Evolutionary conservation across 2,797 vertebrate genomes (phyloP), one percentile per base, ranked within the genome.

Genomic region (Semotilus atromaculatus): DNA sequence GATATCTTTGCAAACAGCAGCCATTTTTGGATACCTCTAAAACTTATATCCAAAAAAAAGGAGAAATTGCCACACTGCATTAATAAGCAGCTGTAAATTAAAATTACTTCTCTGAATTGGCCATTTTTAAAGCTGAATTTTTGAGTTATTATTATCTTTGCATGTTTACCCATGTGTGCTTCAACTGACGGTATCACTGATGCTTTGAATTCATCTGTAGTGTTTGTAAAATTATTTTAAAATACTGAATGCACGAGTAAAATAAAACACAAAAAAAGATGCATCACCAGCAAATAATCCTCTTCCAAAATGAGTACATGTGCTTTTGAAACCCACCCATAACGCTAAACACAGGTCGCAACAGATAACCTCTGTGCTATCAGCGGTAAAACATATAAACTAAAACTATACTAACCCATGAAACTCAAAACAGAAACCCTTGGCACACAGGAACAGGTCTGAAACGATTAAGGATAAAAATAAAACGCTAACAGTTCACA

Each of bases 401-500:
- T 53, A n/a, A 64, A 51, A 66, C 13, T 62, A 72, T 21, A 72
- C n/a, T 72, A 73, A 62, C 13, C 38, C 58, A 64, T 45, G 34
- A n/a, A 82, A 66, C 21, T 48, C 14, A 10, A 55, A 82, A 73
- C 40, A 1, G 21, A 53, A 79, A 58, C 40, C 29, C 38, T 34
- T 76, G 77, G 71, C 70, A 87, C 74, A 58, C 11, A 36, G 10
- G 19, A 68, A 48, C 14, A 58, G 34, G 7, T 82, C 51, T 55
- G 26, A 66, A 48, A 53, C 40, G 1, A 85, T 53, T 66, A 4
- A 66, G 45, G 18, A 82, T 73, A 73, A 16, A 72, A 87, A 75
- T 67, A 7, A 87, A 89, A 58, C 55, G 0, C n/a, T 80, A 85
- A 86, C 7, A 48, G 26, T 31, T 62, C 76, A 74, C 60, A 88